Conservation (phyloP, 2,888 invertebrate species). For the Azorinus chamasolen region DNA sequence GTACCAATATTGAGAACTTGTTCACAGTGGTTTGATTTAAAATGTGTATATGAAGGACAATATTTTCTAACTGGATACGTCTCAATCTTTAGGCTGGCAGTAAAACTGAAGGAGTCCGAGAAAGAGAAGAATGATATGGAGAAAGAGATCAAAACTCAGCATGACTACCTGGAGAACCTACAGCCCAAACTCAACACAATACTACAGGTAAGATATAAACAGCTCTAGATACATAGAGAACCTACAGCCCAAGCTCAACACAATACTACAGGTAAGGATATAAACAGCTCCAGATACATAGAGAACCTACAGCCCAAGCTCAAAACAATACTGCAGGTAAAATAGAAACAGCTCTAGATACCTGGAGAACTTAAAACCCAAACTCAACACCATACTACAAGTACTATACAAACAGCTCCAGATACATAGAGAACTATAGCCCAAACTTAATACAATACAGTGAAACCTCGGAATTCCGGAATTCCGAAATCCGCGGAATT, state of each 20-base stretch:
- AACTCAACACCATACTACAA: too few species aligned
- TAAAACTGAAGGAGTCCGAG: constrained; percentile 92
- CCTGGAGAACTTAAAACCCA: constrained; percentile 94
- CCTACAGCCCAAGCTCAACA: constrained; percentile 92
- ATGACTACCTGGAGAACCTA: constrained; percentile 92
- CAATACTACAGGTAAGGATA: constrained; percentile 89
- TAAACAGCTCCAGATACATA: too few species aligned
- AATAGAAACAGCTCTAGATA: too few species aligned
- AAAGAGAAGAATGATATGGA: constrained; percentile 92
- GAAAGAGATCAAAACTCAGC: constrained; percentile 91
- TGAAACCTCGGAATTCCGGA: too few species aligned
- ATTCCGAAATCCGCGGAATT: too few species aligned
- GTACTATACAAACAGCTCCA: too few species aligned
- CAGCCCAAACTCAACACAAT: constrained; percentile 92
- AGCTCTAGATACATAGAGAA: constrained; percentile 90
- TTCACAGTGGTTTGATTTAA: too few species aligned
- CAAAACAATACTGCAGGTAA: constrained; percentile 89
- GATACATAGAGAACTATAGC: constrained; percentile 94
- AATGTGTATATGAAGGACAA: too few species aligned
- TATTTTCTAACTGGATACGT: too few species aligned
- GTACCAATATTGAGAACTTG: too few species aligned
- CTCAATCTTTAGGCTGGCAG: constrained; percentile 88
- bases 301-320: constrained; percentile 94
- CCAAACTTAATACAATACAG: constrained; percentile 93
- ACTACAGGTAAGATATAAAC: constrained; percentile 88